A percentile compares a stretch with the other conserved stretches of the same genome.
phyloP scores from a whole-genome alignment of 2,888 invertebrate species.

The Anthrax anthrax region DNA sequence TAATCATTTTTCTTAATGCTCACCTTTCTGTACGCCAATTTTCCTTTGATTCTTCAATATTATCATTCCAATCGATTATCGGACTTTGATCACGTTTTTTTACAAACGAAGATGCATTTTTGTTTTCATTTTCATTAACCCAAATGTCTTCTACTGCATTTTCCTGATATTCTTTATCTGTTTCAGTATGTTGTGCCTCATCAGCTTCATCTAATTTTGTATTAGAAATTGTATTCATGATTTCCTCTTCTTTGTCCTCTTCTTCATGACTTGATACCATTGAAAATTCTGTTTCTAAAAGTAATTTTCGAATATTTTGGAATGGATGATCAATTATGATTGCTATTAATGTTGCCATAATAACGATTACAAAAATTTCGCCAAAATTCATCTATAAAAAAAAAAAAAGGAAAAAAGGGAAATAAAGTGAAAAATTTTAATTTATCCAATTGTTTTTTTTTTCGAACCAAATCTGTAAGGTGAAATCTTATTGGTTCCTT shows the following conservation, averaged over 20 bases:
- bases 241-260: slow-evolving; percentile 8
- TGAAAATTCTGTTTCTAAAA: slow-evolving; percentile 27
- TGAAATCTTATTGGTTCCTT: slow-evolving; percentile 46
- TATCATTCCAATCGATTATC: slow-evolving; percentile 1
- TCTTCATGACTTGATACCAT: slow-evolving; percentile 9
- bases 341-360: slow-evolving; percentile 41
- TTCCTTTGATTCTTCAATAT: background rate
- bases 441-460: no score
- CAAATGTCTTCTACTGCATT: slow-evolving; percentile 38
- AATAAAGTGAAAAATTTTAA: background rate
- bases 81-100: background rate
- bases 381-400: slow-evolving; percentile 40
- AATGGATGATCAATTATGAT: slow-evolving; percentile 51
- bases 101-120: slow-evolving; percentile 17
- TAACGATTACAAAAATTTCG: slow-evolving; percentile 40
- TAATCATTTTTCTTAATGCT: background rate
- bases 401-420: slow-evolving; percentile 3
- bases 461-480: slow-evolving; percentile 41
- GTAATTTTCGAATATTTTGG: slow-evolving; percentile 35
- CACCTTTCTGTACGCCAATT: slow-evolving; percentile 10
- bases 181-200: background rate
- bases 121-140: slow-evolving; percentile 27
- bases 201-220: slow-evolving; percentile 1
- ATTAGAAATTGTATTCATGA: slow-evolving; percentile 1
- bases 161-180: slow-evolving; percentile 21